Evolutionary conservation across 2,113 vertebrate genomes (phyloP).

Genomic region (Trochalopteron elliotii): DNA sequence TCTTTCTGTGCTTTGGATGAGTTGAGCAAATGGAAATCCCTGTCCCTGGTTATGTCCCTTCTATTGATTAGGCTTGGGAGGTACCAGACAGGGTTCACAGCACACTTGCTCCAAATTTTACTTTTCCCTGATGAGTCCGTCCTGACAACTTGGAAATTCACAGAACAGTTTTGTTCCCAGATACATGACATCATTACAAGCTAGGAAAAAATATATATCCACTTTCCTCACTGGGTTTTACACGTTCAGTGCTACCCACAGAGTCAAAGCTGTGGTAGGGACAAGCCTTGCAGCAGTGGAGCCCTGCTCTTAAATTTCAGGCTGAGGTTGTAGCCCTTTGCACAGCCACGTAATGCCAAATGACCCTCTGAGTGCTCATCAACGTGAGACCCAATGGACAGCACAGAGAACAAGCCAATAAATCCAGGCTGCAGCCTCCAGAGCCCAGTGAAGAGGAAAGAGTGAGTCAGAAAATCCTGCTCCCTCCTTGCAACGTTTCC

Average conservation of each 20-base stretch:
- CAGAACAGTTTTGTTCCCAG: background rate
- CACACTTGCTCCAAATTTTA: background rate
- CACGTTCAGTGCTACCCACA: rapidly evolving
- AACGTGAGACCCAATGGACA: background rate
- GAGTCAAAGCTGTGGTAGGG: background rate
- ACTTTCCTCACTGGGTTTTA: background rate
- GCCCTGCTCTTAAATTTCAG: background rate
- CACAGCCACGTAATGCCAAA: background rate
- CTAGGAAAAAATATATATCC: background rate
- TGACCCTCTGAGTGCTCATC: background rate
- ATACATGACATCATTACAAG: background rate
- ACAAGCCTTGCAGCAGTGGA: background rate
- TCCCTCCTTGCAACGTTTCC: background rate
- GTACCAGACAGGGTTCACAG: background rate
- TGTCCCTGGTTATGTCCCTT: background rate
- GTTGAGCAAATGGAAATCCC: background rate
- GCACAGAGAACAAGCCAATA: background rate
- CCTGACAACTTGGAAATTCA: background rate
- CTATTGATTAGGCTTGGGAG: background rate
- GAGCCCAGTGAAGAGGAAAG: background rate
- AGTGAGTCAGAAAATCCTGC: background rate
- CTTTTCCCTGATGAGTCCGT: background rate
- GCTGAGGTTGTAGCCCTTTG: background rate
- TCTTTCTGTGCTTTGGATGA: background rate
- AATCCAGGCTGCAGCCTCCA: background rate